phyloP scores from a whole-genome alignment of 2,888 invertebrate species.

The Lochmaea crataegi region DNA sequence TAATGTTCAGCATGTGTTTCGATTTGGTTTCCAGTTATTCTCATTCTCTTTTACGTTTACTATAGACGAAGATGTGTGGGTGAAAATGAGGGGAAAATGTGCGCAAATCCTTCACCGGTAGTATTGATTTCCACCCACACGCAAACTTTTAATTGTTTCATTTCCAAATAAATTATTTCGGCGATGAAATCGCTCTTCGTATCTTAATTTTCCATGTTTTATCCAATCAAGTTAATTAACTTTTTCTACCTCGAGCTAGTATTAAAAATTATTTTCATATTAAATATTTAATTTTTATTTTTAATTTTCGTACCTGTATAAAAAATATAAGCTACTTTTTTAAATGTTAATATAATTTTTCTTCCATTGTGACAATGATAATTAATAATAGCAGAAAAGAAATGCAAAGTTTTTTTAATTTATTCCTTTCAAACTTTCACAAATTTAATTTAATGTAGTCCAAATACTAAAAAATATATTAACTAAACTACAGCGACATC shows the following conservation, averaged over 20 bases:
- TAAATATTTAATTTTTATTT: too few species aligned
- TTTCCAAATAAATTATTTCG: conserved; percentile 21
- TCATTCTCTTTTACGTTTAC: conserved; percentile 13
- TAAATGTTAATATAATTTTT: too few species aligned
- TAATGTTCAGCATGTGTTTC: background rate
- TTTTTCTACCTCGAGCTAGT: too few species aligned
- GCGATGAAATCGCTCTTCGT: too few species aligned
- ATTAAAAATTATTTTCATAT: too few species aligned
- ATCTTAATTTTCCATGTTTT: too few species aligned
- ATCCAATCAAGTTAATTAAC: too few species aligned
- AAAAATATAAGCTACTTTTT: too few species aligned
- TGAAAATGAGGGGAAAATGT: conserved; percentile 42
- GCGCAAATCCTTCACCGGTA: conserved; percentile 48
- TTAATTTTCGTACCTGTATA: too few species aligned
- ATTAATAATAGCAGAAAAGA: background rate
- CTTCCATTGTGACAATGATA: background rate
- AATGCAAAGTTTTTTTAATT: background rate
- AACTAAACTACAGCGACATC: background rate
- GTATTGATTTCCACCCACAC: conserved; percentile 46
- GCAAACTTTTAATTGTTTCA: conserved; percentile 38
- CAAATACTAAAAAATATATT: background rate
- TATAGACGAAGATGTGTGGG: conserved; percentile 22
- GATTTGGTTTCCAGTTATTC: background rate
- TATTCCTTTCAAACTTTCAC: conserved; percentile 1
- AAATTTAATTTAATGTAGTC: too few species aligned